Evolutionary conservation across 1,140 invertebrate species (phyloP), one percentile per base, ranked within the genome.

Genomic region (Tetragonula clypearis): DNA sequence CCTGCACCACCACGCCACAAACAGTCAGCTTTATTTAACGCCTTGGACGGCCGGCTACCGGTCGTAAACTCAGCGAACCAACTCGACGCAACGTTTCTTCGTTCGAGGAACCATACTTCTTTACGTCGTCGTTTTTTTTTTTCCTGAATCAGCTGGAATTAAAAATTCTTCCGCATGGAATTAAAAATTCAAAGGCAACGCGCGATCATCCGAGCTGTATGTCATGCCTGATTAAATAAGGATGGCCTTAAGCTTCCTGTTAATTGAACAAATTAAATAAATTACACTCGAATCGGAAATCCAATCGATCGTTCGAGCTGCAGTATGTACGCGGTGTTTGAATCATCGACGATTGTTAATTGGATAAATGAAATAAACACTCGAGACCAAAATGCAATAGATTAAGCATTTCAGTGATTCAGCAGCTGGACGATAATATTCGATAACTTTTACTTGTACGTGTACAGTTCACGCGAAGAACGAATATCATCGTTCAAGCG

Each of bases 41-140:
- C 62, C 56, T 72, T 69, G 41, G 15, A 71, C 41, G 60, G 55
- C 71, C 23, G 60, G 60, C 49, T 76, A 69, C 69, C 26, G 26
- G 49, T 85, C 73, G 73, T 87, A 91, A 90, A 91, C 82, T 87
- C 81, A 72, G 82, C 79, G 77, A 84, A 86, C 69, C 88, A 86
- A n/a, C n/a, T 86, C 88, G 83, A 88, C 83, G 85, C 62, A 55
- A 14, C 41, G 19, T 11, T 9, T 23, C 58, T 71, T 11, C 21
- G 17, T 73, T 15, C 58, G 5, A 11, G 23, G 19, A 26, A 11
- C 49, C 8, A 73, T 14, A 23, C 8, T 66, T 6, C 30, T 26
- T 66, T 30, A 30, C 17, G 26, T 66, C 26, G 19, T 30, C 26
- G 55, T 0, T 15, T 15, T 23, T 15, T 49, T 14, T 72, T 21